These are phyloP conservation scores for Uloborus diversus DNA, from an alignment of 1,140 invertebrate species.

Conservation along the genomic window DNA sequence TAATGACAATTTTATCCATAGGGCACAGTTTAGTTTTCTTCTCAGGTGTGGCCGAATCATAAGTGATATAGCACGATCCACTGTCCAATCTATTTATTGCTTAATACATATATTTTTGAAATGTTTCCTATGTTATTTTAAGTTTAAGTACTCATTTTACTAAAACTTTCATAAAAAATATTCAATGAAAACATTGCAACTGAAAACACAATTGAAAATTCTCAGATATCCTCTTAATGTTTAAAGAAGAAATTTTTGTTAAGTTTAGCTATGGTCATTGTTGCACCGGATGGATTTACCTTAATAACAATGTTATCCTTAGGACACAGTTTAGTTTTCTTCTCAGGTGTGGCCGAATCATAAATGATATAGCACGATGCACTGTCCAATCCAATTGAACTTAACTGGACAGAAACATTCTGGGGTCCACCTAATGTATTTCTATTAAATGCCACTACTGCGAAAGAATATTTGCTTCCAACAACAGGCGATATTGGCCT, in stretches of 20 bases:
- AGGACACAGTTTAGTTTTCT: constrained; percentile 78
- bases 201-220: too few relatives aligned
- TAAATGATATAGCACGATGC: constrained; percentile 84
- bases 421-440: constrained; percentile 88
- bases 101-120: too few relatives aligned
- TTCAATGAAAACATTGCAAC: too few relatives aligned
- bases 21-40: constrained; percentile 80
- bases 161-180: too few relatives aligned
- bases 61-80: constrained; percentile 82
- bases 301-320: constrained; percentile 91
- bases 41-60: constrained; percentile 87
- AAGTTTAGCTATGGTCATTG: constrained; percentile 56
- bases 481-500: constrained; percentile 83
- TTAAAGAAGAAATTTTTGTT: not conserved
- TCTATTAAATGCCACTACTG: constrained; percentile 85
- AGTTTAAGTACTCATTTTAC: too few relatives aligned
- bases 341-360: constrained; percentile 87
- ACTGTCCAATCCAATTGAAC: constrained; percentile 81
- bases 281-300: constrained; percentile 86
- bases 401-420: constrained; percentile 81
- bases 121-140: too few relatives aligned
- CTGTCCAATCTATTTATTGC: constrained; percentile 79
- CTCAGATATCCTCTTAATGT: too few relatives aligned
- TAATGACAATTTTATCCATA: constrained; percentile 89
- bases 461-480: constrained; percentile 83